phyloP scores from a whole-genome alignment of 2,888 invertebrate genomes.

The Ectemnius continuus region DNA sequence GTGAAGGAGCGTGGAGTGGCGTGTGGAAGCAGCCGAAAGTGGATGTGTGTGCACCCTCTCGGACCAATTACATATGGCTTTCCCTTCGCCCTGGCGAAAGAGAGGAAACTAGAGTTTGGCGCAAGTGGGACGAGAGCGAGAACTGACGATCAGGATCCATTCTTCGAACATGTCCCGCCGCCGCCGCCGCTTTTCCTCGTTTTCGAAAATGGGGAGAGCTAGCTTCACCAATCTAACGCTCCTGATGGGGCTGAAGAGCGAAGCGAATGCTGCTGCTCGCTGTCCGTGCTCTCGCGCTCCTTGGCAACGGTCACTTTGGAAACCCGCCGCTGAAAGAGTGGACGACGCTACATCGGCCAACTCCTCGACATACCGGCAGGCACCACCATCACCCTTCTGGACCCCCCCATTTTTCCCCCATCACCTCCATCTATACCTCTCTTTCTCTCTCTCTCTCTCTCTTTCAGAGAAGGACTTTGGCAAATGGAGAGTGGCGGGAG shows the following conservation, averaged over 20 bases:
- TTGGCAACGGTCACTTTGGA: slow-evolving; percentile 61
- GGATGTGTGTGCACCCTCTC: slow-evolving; percentile 10
- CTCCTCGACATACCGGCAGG: background rate
- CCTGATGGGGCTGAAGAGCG: slow-evolving; percentile 46
- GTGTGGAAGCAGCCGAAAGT: slow-evolving; percentile 12
- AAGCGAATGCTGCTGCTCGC: slow-evolving; percentile 1
- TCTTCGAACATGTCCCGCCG: slow-evolving; percentile 34
- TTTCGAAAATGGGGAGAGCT: slow-evolving; percentile 45
- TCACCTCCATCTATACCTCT: background rate
- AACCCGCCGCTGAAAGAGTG: slow-evolving; percentile 52
- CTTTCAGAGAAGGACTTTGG: slow-evolving; percentile 28
- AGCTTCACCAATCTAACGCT: slow-evolving; percentile 38
- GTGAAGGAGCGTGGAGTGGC: background rate
- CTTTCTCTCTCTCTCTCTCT: background rate
- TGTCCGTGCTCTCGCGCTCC: slow-evolving; percentile 30
- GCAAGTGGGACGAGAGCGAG: background rate
- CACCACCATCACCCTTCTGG: too few relatives aligned
- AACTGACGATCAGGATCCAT: slow-evolving; percentile 41
- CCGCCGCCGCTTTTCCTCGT: slow-evolving; percentile 33
- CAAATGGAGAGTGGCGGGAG: slow-evolving; percentile 7
- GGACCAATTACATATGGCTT: slow-evolving; percentile 36
- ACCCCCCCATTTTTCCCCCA: too few relatives aligned
- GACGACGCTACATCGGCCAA: slow-evolving; percentile 16
- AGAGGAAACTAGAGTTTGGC: too few relatives aligned
- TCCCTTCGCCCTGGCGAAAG: slow-evolving; percentile 8